These are phyloP conservation scores for Rhodeus uyekii DNA, from an alignment of 2,797 vertebrate genomes.

Conservation along the genomic window DNA sequence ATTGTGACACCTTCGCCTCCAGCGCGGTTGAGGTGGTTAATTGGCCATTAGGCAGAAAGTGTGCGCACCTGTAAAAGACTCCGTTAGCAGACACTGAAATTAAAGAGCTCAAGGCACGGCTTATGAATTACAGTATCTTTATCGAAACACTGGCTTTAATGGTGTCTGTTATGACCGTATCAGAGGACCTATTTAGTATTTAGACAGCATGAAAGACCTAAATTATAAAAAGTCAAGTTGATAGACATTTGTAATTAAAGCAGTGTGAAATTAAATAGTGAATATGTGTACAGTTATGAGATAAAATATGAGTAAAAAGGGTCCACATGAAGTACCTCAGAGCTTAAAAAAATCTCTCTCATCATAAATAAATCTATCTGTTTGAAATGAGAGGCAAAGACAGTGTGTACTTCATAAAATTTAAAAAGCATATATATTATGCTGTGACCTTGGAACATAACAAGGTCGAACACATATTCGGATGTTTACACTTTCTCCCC, in stretches of 20 bases:
- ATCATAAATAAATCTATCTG: background rate
- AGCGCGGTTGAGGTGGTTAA: background rate
- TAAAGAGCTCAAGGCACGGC: background rate
- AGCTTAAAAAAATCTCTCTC: background rate
- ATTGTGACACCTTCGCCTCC: slow-evolving; percentile 2
- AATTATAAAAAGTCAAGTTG: slow-evolving; percentile 11
- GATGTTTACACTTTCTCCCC: background rate
- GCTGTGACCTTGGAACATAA: background rate
- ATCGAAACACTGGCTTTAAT: background rate
- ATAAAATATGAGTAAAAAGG: background rate
- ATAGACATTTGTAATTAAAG: slow-evolving; percentile 13
- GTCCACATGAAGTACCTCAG: background rate
- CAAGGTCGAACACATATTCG: background rate
- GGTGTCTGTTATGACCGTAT: background rate
- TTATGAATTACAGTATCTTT: slow-evolving; percentile 17
- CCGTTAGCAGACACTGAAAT: background rate
- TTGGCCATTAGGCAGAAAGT: background rate
- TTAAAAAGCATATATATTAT: background rate
- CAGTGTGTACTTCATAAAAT: background rate
- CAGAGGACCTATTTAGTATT: slow-evolving; percentile 28
- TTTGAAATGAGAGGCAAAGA: background rate
- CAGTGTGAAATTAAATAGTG: slow-evolving; percentile 1
- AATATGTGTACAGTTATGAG: background rate
- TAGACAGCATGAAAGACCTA: background rate
- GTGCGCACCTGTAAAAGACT: background rate